Percentiles rank a stretch among this genome's conserved stretches.
Conservation (phyloP, 64 coral and sea anemone species). For the Montipora foliosa region DNA sequence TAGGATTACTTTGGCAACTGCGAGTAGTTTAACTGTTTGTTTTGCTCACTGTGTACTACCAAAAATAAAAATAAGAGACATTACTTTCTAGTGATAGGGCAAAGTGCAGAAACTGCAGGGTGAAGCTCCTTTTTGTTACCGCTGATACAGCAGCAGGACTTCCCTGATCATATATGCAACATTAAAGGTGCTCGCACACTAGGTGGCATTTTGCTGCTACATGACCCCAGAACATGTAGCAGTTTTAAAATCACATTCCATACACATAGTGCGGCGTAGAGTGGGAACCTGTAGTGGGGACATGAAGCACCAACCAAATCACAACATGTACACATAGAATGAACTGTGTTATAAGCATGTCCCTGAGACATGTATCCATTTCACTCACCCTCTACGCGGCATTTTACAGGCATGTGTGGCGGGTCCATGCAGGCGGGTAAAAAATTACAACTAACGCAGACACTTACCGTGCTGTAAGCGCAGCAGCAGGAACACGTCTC, state of each 20-base stretch:
- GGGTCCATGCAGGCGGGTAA: not conserved
- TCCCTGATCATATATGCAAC: too few relatives aligned
- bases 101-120: too few relatives aligned
- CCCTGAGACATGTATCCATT: constrained; percentile 52
- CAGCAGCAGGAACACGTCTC: constrained; percentile 41
- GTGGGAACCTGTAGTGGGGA: constrained; percentile 52
- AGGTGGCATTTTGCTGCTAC: constrained; percentile 28
- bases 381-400: constrained; percentile 39
- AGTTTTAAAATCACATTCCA: constrained; percentile 36
- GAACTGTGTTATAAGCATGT: constrained; percentile 40
- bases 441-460: constrained; percentile 60
- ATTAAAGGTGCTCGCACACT: constrained; percentile 39
- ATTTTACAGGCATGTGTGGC: constrained; percentile 33
- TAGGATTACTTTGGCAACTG: too few relatives aligned
- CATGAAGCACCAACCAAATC: constrained; percentile 36
- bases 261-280: constrained; percentile 31
- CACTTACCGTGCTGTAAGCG: not conserved
- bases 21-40: too few relatives aligned
- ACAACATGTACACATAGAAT: constrained; percentile 39
- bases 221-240: constrained; percentile 36
- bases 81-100: too few relatives aligned
- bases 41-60: too few relatives aligned
- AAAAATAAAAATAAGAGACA: too few relatives aligned
- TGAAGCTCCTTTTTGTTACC: too few relatives aligned
- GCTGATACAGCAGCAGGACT: too few relatives aligned